A percentile compares a stretch with the other conserved stretches of the same genome.
phyloP scores from a whole-genome alignment of 2,888 invertebrate genomes.

The Pharmacophagus antenor region DNA sequence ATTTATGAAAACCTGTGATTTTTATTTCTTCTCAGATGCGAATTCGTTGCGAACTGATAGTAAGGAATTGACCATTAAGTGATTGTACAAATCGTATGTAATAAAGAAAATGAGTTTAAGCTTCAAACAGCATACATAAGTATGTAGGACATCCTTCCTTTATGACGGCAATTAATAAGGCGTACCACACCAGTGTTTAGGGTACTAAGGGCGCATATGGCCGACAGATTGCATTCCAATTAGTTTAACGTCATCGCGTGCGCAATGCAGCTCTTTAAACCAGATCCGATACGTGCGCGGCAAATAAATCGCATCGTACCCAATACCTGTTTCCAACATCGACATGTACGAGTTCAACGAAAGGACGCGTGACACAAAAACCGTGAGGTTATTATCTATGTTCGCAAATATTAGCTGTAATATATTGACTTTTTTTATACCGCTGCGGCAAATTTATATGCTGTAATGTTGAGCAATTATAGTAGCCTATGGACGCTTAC shows the following conservation, averaged over 20 bases:
- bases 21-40: no score
- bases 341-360: constrained; percentile 15
- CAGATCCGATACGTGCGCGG: constrained; percentile 15
- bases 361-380: constrained; percentile 24
- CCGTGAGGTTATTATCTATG: background rate
- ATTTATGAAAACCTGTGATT: no score
- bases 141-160: background rate
- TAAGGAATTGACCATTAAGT: no score
- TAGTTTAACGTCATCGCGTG: constrained; percentile 36
- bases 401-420: no score
- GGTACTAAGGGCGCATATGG: constrained; percentile 33
- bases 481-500: no score
- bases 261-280: constrained; percentile 33
- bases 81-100: no score
- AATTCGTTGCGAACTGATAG: no score
- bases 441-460: no score
- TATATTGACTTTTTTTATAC: no score
- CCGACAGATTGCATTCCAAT: constrained; percentile 35
- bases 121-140: background rate
- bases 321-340: constrained; percentile 16
- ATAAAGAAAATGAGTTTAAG: no score
- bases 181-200: constrained; percentile 3
- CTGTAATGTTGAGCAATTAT: no score
- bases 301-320: constrained; percentile 18
- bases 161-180: background rate